Percentiles rank a stretch among this genome's conserved stretches.
Evolutionary conservation across 2,888 invertebrate genomes (phyloP).

Genomic region (Agonopterix heracliana): DNA sequence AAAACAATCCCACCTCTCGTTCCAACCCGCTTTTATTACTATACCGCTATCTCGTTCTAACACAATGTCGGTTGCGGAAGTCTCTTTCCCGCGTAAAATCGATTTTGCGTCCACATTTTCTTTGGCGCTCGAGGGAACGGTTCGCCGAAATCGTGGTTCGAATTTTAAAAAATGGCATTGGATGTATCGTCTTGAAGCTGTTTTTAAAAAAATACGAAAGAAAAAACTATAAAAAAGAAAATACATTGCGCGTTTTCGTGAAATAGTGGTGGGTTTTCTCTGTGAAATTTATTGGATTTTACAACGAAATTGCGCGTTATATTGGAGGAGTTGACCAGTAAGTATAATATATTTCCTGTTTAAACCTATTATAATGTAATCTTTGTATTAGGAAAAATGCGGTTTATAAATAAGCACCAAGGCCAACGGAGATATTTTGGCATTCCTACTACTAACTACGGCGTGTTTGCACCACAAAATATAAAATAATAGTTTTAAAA

Average conservation of each 20-base stretch:
- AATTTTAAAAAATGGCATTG: background rate
- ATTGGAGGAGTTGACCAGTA: too few species aligned
- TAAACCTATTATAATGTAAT: too few species aligned
- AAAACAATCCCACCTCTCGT: conserved; percentile 15
- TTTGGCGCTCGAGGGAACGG: conserved; percentile 10
- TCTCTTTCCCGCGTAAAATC: conserved; percentile 33
- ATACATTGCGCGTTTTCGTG: background rate
- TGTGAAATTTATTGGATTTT: background rate
- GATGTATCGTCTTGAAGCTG: background rate
- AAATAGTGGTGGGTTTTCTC: background rate
- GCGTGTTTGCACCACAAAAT: too few species aligned
- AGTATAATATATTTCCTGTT: too few species aligned
- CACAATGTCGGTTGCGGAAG: conserved; percentile 4
- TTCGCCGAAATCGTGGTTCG: background rate
- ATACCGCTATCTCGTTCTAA: conserved; percentile 16
- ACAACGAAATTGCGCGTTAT: too few species aligned
- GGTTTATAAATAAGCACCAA: too few species aligned
- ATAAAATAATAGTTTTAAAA: too few species aligned
- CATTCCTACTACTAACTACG: too few species aligned
- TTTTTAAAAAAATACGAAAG: background rate
- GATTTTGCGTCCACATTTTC: conserved; percentile 33
- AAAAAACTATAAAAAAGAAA: background rate
- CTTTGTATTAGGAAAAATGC: too few species aligned
- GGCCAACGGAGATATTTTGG: too few species aligned
- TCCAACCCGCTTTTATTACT: conserved; percentile 12